phyloP scores from a whole-genome alignment of 2,888 invertebrate species.

The Mimumesa dahlbomi region DNA sequence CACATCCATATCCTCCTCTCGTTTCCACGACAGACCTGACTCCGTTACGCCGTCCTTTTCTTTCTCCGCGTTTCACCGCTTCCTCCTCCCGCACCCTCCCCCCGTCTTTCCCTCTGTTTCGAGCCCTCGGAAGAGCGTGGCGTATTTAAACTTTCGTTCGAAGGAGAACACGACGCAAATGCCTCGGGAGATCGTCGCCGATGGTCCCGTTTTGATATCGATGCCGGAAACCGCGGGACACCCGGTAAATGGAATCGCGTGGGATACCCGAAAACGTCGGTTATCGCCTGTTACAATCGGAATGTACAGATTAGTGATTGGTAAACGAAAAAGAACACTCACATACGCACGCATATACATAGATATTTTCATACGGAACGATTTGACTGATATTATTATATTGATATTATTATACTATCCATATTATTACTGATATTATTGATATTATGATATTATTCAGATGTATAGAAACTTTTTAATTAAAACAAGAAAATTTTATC shows the following conservation, averaged over 20 bases:
- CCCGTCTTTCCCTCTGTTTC: slow-evolving; percentile 19
- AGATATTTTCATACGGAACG: neutral
- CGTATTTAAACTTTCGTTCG: slow-evolving; percentile 56
- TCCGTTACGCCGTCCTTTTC: slow-evolving; percentile 35
- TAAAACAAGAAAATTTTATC: neutral
- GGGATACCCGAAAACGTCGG: slow-evolving; percentile 14
- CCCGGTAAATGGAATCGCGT: slow-evolving; percentile 50
- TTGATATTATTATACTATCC: too few relatives aligned
- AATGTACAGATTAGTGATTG: slow-evolving; percentile 19
- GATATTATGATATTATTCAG: too few relatives aligned
- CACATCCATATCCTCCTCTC: slow-evolving; percentile 50
- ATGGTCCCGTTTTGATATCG: slow-evolving; percentile 48
- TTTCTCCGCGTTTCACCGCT: slow-evolving; percentile 28
- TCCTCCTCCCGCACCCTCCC: slow-evolving; percentile 3
- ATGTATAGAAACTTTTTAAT: too few relatives aligned
- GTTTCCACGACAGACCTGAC: slow-evolving; percentile 12
- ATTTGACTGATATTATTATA: too few relatives aligned
- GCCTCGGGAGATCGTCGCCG: slow-evolving; percentile 31
- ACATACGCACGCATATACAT: neutral
- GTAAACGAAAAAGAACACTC: slow-evolving; percentile 10
- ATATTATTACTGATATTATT: too few relatives aligned
- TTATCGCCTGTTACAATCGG: neutral
- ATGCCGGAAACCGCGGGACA: slow-evolving; percentile 49
- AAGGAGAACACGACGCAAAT: slow-evolving; percentile 50
- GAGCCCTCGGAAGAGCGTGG: slow-evolving; percentile 34